These are phyloP conservation scores for Drosophila cardini DNA, from an alignment of 1,140 invertebrate genomes.

Conservation along the genomic window DNA sequence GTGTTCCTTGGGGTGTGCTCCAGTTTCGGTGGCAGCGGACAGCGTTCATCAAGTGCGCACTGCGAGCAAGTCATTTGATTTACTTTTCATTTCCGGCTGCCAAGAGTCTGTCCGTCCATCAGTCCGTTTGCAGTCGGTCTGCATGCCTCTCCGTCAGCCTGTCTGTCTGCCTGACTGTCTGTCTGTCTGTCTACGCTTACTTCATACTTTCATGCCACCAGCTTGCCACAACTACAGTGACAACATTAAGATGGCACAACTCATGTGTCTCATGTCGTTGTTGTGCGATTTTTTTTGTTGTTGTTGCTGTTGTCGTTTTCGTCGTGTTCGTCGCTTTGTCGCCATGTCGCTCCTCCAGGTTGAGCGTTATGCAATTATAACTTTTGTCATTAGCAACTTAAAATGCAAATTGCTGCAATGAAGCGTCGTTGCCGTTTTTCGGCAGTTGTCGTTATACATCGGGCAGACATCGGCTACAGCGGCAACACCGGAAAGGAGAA, in stretches of 20 bases:
- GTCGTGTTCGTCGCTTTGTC: slow-evolving; percentile 5
- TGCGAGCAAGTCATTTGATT: slow-evolving; percentile 75
- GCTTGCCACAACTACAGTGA: background rate
- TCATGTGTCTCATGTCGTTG: slow-evolving; percentile 28
- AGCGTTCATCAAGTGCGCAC: slow-evolving; percentile 72
- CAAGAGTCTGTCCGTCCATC: slow-evolving; percentile 17
- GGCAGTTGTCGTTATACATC: slow-evolving; percentile 24
- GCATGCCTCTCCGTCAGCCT: background rate
- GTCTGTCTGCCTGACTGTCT: background rate
- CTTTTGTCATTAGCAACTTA: slow-evolving; percentile 84
- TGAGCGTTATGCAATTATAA: slow-evolving; percentile 83
- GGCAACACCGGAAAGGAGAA: background rate
- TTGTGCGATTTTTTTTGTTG: background rate
- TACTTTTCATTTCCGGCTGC: slow-evolving; percentile 83
- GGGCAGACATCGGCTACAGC: background rate
- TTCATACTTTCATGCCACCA: slow-evolving; percentile 16
- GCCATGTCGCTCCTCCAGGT: slow-evolving; percentile 47
- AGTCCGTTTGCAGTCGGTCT: background rate
- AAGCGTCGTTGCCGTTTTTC: slow-evolving; percentile 68
- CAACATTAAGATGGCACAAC: slow-evolving; percentile 19
- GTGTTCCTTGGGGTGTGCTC: slow-evolving; percentile 5
- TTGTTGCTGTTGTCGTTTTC: background rate
- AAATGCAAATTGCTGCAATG: slow-evolving; percentile 83
- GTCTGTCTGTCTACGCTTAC: background rate
- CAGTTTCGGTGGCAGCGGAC: slow-evolving; percentile 37